Evolutionary conservation across 2,888 invertebrate species (phyloP).

Genomic region (Trichopria drosophilae): DNA sequence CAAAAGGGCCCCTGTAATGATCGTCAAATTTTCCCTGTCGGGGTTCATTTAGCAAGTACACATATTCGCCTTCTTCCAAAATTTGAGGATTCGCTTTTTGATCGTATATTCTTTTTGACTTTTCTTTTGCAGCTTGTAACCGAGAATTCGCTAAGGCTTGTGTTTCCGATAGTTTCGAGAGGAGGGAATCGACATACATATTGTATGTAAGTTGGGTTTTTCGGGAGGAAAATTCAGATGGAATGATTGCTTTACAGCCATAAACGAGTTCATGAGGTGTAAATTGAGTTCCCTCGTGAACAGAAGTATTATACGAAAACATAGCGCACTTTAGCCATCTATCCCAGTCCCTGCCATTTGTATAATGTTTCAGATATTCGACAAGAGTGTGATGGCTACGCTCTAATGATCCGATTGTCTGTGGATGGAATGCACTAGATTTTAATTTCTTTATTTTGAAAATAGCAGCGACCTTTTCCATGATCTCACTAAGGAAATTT

Average conservation of each 20-base stretch:
- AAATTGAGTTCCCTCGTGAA: not conserved
- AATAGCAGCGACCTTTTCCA: not conserved
- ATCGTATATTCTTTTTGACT: too few relatives aligned
- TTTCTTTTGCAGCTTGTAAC: too few relatives aligned
- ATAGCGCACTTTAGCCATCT: not conserved
- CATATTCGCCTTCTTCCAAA: too few relatives aligned
- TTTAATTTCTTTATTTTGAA: slow-evolving; percentile 11
- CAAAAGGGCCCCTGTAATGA: too few relatives aligned
- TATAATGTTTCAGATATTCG: slow-evolving; percentile 12
- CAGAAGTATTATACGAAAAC: too few relatives aligned
- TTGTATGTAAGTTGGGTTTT: not conserved
- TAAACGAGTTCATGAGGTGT: not conserved
- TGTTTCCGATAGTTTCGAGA: too few relatives aligned
- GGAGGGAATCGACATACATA: not conserved
- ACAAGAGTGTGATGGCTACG: slow-evolving; percentile 8
- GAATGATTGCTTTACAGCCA: not conserved
- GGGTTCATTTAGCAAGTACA: too few relatives aligned
- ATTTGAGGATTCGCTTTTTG: too few relatives aligned
- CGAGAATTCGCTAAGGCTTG: too few relatives aligned
- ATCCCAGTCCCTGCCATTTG: slow-evolving; percentile 2
- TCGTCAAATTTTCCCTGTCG: too few relatives aligned
- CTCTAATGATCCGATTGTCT: slow-evolving; percentile 19
- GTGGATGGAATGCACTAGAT: slow-evolving; percentile 17
- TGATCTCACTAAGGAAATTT: not conserved
- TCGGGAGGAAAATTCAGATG: not conserved